Percentiles rank a stretch among this genome's conserved stretches.
phyloP scores from a whole-genome alignment of 2,888 invertebrate species.

The Bombyx huttoni region DNA sequence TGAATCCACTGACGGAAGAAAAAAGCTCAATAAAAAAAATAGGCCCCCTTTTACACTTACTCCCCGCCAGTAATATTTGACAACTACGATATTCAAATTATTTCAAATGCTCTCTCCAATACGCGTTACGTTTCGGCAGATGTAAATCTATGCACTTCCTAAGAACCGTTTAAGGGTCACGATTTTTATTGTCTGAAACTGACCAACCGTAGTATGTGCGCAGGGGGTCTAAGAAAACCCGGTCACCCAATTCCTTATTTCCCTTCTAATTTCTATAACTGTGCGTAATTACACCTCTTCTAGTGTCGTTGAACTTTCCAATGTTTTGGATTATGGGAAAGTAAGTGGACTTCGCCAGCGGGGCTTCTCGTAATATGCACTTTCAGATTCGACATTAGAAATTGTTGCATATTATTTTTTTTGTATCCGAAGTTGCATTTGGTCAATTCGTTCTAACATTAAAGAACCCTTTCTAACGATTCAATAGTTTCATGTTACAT shows the following conservation, averaged over 20 bases:
- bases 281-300: conserved; percentile 57
- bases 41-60: neutral
- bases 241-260: conserved; percentile 62
- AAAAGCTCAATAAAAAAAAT: neutral
- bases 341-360: conserved; percentile 49
- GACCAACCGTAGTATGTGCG: conserved; percentile 55
- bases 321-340: conserved; percentile 43
- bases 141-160: conserved; percentile 33
- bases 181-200: conserved; percentile 57
- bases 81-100: conserved; percentile 9
- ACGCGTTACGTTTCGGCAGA: conserved; percentile 32
- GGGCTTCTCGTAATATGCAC: conserved; percentile 40
- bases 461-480: neutral
- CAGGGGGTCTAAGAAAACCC: conserved; percentile 51
- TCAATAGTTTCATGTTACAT: neutral
- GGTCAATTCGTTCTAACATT: conserved; percentile 20
- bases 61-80: conserved; percentile 21
- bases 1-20: neutral
- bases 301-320: conserved; percentile 53
- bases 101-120: conserved; percentile 1
- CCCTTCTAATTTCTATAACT: conserved; percentile 36
- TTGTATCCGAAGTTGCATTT: conserved; percentile 13
- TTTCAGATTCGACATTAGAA: conserved; percentile 24
- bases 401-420: conserved; percentile 33
- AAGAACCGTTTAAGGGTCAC: conserved; percentile 42